Base-by-base conservation (phyloP, 1,140 invertebrate species). In the Diorhabda carinulata region DNA sequence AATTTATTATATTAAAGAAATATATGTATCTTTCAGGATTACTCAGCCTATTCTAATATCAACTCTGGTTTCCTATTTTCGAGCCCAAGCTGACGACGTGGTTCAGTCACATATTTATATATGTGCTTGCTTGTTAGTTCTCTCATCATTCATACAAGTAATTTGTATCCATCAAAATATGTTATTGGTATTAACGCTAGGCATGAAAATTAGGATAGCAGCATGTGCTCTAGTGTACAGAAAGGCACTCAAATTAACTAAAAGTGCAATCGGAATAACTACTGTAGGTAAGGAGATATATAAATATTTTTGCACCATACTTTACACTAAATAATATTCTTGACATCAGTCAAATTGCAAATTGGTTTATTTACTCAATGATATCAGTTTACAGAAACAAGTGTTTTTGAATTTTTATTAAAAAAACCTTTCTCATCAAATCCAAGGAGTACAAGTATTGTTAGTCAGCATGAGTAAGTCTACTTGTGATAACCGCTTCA, bases 131-230 rank as follows among this genome's bases (percentile, higher is more conserved):
- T 87, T 83, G 9, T 86, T 96, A 42, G 87, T 92, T 52, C 66
- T 91, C 2, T 87, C 87, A 75, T 88, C 89, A 5, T 86, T 90
- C 0, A 70, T 92, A 57, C 88, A 89, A 70, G 87, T 90, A 5
- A 80, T 95, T 43, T 81, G 86, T 57, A 84, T 90, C 70, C 91
- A 92, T 78, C 89, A 90, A 5, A 87, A 88, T 72, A 88, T 90
- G 79, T 86, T 91, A 73, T 83, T 83, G 58, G 85, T 91, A 44
- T 83, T 85, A 60, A 78, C 82, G 66, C 75, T 87, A 42, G 86
- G 85, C 4, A 86, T 87, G 78, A 82, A 85, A 72, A 82, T 83
- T 9, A 80, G 87, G 9, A 81, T 87, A 69, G 83, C 83, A 10
- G 82, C 81, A 57, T 84, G 83, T 75, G 83, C 84, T 7, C 70